Evolutionary conservation across 2,888 invertebrate species (phyloP).

Genomic region (Sesia bembeciformis): DNA sequence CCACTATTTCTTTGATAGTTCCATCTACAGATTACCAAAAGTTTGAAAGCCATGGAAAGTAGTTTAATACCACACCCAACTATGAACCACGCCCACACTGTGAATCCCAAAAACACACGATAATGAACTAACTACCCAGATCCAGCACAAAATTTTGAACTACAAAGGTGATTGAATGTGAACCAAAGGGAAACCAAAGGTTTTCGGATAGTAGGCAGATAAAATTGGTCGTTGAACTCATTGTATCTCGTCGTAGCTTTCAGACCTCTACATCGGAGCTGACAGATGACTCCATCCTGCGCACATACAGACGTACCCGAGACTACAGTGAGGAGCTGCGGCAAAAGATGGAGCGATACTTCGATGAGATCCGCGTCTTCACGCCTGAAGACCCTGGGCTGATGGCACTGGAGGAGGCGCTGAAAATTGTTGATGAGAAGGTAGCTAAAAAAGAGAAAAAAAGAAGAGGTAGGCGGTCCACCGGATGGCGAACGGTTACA

Average conservation of each 20-base stretch:
- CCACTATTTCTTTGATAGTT: too few relatives aligned
- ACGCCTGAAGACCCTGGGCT: constrained; percentile 45
- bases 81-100: too few relatives aligned
- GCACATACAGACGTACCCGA: constrained; percentile 14
- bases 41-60: too few relatives aligned
- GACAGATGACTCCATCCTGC: constrained; percentile 17
- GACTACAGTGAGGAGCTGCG: constrained; percentile 35
- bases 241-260: constrained; percentile 18
- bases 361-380: constrained; percentile 47
- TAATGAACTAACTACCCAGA: too few relatives aligned
- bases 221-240: neutral
- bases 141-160: too few relatives aligned
- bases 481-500: too few relatives aligned
- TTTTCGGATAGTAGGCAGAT: too few relatives aligned
- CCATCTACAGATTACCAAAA: too few relatives aligned
- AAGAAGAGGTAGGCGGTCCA: neutral
- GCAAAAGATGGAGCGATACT: constrained; percentile 40
- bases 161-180: too few relatives aligned
- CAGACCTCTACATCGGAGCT: constrained; percentile 22
- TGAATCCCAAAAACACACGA: too few relatives aligned
- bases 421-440: constrained; percentile 34
- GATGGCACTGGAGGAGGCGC: constrained; percentile 37
- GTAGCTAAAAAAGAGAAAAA: constrained; percentile 11
- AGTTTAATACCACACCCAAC: too few relatives aligned
- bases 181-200: too few relatives aligned